Conservation (phyloP, 2,113 vertebrate genomes). For the Zosterops japonicus region DNA sequence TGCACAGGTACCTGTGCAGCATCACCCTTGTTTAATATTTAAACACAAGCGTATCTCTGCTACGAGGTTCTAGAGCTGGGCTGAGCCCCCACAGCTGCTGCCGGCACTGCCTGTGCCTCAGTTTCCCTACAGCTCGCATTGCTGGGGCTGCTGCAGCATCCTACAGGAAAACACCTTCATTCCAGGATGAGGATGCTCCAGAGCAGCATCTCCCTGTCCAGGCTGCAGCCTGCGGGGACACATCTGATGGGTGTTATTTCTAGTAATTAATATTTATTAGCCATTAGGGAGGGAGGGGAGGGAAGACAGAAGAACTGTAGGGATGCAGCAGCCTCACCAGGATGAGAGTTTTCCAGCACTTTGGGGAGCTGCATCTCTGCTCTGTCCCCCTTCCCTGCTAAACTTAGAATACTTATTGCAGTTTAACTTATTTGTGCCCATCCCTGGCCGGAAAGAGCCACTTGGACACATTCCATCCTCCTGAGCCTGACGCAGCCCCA, state of each 20-base stretch:
- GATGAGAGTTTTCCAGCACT: not conserved
- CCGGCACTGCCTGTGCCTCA: not conserved
- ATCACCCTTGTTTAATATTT: slow-evolving; percentile 73
- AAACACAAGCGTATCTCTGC: slow-evolving; percentile 65
- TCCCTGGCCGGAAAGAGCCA: not conserved
- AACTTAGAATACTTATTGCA: not conserved
- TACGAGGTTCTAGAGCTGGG: not conserved
- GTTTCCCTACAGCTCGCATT: not conserved
- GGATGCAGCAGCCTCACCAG: not conserved
- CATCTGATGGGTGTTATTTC: not conserved
- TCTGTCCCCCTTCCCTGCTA: not conserved
- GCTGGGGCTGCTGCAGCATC: not conserved
- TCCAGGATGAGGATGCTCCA: not conserved
- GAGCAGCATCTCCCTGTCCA: not conserved
- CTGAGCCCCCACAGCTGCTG: not conserved
- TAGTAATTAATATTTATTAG: slow-evolving; percentile 25
- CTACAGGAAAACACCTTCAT: not conserved
- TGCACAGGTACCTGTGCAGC: not conserved
- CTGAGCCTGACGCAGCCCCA: not conserved
- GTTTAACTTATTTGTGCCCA: slow-evolving; percentile 5
- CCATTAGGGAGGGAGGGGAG: not conserved
- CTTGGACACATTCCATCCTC: not conserved
- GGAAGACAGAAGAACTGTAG: accelerated
- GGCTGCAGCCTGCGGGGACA: not conserved
- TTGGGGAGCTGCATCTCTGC: not conserved